Percentiles rank a stretch among this genome's conserved stretches.
phyloP scores from a whole-genome alignment of 1,140 invertebrate genomes.

The Drosophila varians region DNA sequence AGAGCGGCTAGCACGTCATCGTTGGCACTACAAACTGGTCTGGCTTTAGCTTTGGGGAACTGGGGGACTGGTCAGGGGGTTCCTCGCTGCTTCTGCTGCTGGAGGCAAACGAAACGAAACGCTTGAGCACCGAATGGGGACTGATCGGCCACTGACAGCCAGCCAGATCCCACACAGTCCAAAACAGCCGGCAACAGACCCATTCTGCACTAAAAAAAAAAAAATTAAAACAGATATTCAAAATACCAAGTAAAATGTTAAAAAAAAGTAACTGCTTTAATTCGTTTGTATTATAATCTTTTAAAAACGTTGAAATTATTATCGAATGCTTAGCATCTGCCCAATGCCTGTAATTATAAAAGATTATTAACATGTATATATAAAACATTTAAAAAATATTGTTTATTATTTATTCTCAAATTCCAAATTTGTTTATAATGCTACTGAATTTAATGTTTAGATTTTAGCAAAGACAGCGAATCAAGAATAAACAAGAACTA shows the following conservation, averaged over 20 bases:
- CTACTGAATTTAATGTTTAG: not conserved
- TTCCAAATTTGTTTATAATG: not conserved
- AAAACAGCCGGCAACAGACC: conserved; percentile 29
- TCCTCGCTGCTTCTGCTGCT: conserved; percentile 36
- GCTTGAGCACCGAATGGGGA: conserved; percentile 70
- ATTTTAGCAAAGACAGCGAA: not conserved
- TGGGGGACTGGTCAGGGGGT: conserved; percentile 33
- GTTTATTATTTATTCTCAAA: not conserved
- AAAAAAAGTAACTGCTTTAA: not conserved
- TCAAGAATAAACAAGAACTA: not conserved
- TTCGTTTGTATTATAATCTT: no score
- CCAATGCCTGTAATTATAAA: no score
- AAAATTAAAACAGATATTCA: not conserved
- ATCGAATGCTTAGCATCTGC: no score
- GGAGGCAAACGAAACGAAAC: conserved; percentile 55
- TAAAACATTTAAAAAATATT: not conserved
- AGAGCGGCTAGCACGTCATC: conserved; percentile 60
- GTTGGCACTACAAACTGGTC: conserved; percentile 66
- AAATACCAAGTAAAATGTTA: not conserved
- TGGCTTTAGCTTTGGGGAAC: conserved; percentile 39
- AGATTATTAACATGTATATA: not conserved
- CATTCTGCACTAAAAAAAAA: conserved; percentile 10
- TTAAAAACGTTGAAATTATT: no score
- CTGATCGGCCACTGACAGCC: conserved; percentile 50
- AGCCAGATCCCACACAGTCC: conserved; percentile 29